Percentiles rank a stretch among this genome's conserved stretches.
Conservation (phyloP, 2,113 vertebrate genomes). For the Protobothrops mucrosquamatus region DNA sequence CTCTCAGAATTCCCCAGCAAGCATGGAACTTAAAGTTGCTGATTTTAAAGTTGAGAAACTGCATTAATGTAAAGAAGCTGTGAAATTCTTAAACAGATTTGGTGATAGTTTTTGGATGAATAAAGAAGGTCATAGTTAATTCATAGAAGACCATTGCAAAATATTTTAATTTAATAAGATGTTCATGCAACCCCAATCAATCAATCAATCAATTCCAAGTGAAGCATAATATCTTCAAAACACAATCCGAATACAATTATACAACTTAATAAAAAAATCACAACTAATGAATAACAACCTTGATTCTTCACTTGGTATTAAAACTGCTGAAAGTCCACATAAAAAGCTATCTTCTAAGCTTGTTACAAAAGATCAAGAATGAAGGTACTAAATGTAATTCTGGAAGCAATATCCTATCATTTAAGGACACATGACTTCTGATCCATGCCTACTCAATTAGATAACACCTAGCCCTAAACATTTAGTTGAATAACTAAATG, state of each 20-base stretch:
- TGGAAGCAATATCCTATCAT: background rate
- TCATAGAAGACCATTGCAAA: background rate
- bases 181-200: background rate
- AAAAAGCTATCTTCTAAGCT: background rate
- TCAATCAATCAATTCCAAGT: background rate
- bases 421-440: background rate
- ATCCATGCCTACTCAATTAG: background rate
- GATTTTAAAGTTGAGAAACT: background rate
- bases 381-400: background rate
- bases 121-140: background rate
- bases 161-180: background rate
- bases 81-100: background rate
- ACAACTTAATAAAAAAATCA: background rate
- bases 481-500: too few species aligned
- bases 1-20: background rate
- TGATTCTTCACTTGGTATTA: background rate
- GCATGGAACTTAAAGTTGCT: background rate
- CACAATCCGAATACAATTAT: background rate
- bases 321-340: background rate
- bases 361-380: background rate
- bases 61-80: background rate
- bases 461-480: too few species aligned
- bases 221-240: background rate
- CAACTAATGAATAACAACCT: background rate
- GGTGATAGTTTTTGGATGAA: background rate